Base-by-base conservation (phyloP, 2,888 invertebrate genomes). In the Epistrophe grossulariae region DNA sequence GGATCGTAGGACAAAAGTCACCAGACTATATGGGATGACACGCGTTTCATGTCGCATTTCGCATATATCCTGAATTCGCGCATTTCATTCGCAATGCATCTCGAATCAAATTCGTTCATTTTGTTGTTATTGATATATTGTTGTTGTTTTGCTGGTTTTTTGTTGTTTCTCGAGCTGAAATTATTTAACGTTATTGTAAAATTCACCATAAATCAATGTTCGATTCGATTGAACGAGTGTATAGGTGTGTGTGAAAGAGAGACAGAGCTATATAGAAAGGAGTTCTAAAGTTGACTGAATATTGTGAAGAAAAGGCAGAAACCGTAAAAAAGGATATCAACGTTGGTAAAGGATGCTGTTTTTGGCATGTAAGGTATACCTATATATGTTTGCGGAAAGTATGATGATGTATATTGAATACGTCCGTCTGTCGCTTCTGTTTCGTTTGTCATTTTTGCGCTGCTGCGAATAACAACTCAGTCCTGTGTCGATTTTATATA, bases 121-220 rank as follows among this genome's bases (percentile, higher is more conserved):
- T 59, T 48, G 11, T 66, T 71, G 38, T 48, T 72, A 43, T 55
- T 45, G 35, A 2, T 24, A 24, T 24, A 24, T 35, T 50, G 17
- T 19, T 68, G 35, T 10, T 35, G 35, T 24, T 24, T 8, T 60
- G 24, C 24, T 35, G 38, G 38, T 43, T 17, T n/a, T 10, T 28
- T 55, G 45, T 45, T 74, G 77, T 87, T 82, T 68, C 38, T 60
- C 48, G 68, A 62, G 48, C 79, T 74, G 45, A 82, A 79, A 82
- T 76, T 72, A 87, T 87, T 87, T 87, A 76, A 82, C 82, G 87
- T 82, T 87, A 82, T 87, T 87, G 87, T 87, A 87, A 87, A 87
- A 82, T 68, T 79, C 76, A 62, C 82, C 79, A 82, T 87, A 87
- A 87, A 87, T 87, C 87, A 87, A 87, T 79, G 82, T 87, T 87